Evolutionary conservation across 2,797 vertebrate species (phyloP).

Genomic region (Gastrophryne carolinensis): DNA sequence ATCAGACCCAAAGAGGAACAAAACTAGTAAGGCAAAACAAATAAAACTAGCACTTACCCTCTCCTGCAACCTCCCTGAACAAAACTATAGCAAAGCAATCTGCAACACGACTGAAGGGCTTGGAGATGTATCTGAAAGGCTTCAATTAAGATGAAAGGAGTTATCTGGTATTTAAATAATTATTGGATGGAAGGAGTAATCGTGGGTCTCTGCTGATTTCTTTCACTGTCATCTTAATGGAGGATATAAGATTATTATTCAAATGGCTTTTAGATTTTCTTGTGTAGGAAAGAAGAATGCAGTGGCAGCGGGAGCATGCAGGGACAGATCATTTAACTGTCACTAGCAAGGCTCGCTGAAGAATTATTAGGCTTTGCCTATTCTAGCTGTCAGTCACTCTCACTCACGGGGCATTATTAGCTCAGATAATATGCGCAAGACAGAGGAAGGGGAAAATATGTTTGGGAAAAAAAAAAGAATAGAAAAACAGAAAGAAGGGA

Average conservation of each 20-base stretch:
- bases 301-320: conserved; percentile 52
- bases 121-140: conserved; percentile 64
- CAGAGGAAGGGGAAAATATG: conserved; percentile 40
- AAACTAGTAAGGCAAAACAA: conserved; percentile 27
- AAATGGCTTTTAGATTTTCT: conserved; percentile 67
- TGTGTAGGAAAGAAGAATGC: conserved; percentile 62
- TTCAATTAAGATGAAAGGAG: conserved; percentile 76
- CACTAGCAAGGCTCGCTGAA: conserved; percentile 67
- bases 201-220: conserved; percentile 73
- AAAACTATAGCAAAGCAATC: conserved; percentile 1
- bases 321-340: conserved; percentile 70
- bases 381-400: conserved; percentile 73
- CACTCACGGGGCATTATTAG: conserved; percentile 68
- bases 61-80: conserved; percentile 6
- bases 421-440: conserved; percentile 62
- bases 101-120: conserved; percentile 12
- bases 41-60: conserved; percentile 39
- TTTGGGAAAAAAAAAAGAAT: conserved; percentile 54
- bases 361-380: conserved; percentile 71
- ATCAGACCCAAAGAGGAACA: background rate
- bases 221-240: conserved; percentile 74
- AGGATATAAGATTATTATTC: conserved; percentile 78
- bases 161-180: conserved; percentile 84
- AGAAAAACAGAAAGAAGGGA: background rate
- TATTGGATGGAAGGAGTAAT: conserved; percentile 81